Evolutionary conservation across 2,113 vertebrate species (phyloP), one percentile per base, ranked within the genome.

Genomic region (Mustela nigripes): DNA sequence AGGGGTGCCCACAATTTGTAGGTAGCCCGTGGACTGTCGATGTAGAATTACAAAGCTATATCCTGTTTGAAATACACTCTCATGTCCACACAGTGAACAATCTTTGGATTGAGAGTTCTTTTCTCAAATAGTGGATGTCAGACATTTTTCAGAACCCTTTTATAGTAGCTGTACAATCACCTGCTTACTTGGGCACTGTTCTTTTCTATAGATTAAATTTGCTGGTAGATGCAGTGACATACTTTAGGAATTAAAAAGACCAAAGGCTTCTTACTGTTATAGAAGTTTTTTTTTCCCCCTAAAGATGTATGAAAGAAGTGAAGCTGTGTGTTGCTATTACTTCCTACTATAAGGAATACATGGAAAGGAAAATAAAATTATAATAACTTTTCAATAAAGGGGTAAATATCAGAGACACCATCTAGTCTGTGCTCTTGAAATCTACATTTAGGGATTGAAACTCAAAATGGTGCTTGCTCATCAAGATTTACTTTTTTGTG

Each of bases 41-140:
- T 79, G 0, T 11, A 90, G 22, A 92, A 71, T 67, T 88, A 14
- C 36, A 45, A 62, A 73, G 56, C 71, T 45, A 11, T 4, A 33
- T 14, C 76, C 79, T 76, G 18, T 86, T 71, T 80, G 69, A 15
- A 87, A 39, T 74, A 31, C 6, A 16, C 58, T 56, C 28, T 79
- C 19, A 0, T 21, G 9, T 60, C 69, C 90, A 22, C 45, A 62
- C 22, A 78, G 4, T 76, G 86, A 60, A 19, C 58, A 63, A n/a
- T 39, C 48, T 91, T 85, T 42, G 10, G 31, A 81, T 81, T 83
- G 53, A 65, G 95, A 92, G 19, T 45, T 87, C 11, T 85, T 97
- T 92, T 69, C 45, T 67, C 58, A 93, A 91, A 60, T 4, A 76
- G 22, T 63, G 24, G 24, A n/a, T 33, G 45, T 81, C n/a, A 89